Conservation (phyloP, 2,888 invertebrate genomes). For the Agrenia bidenticulata region DNA sequence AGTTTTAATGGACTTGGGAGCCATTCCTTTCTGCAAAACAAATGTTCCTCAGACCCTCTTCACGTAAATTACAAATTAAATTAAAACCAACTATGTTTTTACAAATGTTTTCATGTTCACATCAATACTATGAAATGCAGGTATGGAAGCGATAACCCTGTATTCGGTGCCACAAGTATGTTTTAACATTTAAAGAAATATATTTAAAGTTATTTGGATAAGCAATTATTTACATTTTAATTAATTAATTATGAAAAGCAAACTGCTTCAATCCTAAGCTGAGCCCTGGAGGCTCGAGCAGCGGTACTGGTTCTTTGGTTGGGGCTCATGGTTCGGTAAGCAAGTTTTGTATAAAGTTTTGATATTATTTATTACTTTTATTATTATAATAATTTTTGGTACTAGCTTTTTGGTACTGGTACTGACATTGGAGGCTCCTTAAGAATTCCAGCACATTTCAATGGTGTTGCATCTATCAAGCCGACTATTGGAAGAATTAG, state of each 20-base stretch:
- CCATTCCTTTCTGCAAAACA: conserved; percentile 54
- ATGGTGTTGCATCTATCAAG: conserved; percentile 46
- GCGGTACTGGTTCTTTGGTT: conserved; percentile 41
- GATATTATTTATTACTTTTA: no score
- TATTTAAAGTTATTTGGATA: no score
- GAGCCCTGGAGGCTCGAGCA: conserved; percentile 43
- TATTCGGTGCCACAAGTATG: conserved; percentile 50
- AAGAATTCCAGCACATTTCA: conserved; percentile 48
- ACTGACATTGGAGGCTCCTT: conserved; percentile 43
- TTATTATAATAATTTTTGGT: no score
- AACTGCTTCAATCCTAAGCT: conserved; percentile 45
- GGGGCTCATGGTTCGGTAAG: conserved; percentile 42
- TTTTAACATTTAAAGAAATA: no score
- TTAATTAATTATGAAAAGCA: no score
- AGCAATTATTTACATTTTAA: no score
- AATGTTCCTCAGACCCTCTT: conserved; percentile 57
- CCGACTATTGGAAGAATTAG: conserved; percentile 44
- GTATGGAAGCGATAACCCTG: conserved; percentile 50
- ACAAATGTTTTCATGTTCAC: conserved; percentile 10
- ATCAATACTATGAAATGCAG: conserved; percentile 21
- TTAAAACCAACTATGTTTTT: not conserved
- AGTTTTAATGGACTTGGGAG: conserved; percentile 47
- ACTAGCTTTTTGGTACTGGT: conserved; percentile 41
- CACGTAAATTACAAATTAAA: conserved; percentile 28
- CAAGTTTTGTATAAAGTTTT: conserved; percentile 9